Evolutionary conservation across 2,888 invertebrate genomes (phyloP).

Genomic region (Parnassius mnemosyne): DNA sequence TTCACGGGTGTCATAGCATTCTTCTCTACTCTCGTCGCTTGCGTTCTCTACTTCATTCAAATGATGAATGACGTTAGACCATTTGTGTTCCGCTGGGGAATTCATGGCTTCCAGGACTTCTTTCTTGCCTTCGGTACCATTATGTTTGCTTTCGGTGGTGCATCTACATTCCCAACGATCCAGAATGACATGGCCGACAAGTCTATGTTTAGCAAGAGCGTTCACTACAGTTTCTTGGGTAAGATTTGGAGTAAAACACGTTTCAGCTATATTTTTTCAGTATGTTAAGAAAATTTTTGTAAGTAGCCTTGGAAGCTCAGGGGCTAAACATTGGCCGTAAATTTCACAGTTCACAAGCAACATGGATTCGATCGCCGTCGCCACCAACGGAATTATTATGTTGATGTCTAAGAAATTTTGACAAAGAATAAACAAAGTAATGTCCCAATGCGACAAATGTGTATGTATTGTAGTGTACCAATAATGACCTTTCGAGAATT

Average conservation of each 20-base stretch:
- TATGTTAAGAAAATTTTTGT: too few relatives aligned
- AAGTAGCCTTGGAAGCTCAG: too few relatives aligned
- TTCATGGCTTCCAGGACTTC: slow-evolving; percentile 81
- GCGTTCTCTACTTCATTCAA: slow-evolving; percentile 82
- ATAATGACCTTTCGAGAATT: too few relatives aligned
- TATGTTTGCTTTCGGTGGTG: slow-evolving; percentile 86
- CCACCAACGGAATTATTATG: too few relatives aligned
- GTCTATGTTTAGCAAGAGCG: slow-evolving; percentile 82
- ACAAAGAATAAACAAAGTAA: too few relatives aligned
- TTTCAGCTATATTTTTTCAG: too few relatives aligned
- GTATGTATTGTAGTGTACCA: too few relatives aligned
- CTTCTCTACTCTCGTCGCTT: slow-evolving; percentile 81
- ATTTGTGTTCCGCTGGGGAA: slow-evolving; percentile 67
- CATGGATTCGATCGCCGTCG: too few relatives aligned
- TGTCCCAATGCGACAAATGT: too few relatives aligned
- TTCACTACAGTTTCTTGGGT: slow-evolving; percentile 83
- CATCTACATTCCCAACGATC: slow-evolving; percentile 88
- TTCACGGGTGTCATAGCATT: slow-evolving; percentile 83
- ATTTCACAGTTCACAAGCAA: too few relatives aligned
- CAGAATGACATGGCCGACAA: slow-evolving; percentile 88
- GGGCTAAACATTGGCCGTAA: too few relatives aligned
- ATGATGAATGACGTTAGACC: slow-evolving; percentile 78
- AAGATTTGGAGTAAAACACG: slow-evolving; percentile 35
- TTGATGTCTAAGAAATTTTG: too few relatives aligned
- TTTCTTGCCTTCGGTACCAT: slow-evolving; percentile 86